Evolutionary conservation across 2,113 vertebrate species (phyloP).

Genomic region (Eonycteris spelaea): DNA sequence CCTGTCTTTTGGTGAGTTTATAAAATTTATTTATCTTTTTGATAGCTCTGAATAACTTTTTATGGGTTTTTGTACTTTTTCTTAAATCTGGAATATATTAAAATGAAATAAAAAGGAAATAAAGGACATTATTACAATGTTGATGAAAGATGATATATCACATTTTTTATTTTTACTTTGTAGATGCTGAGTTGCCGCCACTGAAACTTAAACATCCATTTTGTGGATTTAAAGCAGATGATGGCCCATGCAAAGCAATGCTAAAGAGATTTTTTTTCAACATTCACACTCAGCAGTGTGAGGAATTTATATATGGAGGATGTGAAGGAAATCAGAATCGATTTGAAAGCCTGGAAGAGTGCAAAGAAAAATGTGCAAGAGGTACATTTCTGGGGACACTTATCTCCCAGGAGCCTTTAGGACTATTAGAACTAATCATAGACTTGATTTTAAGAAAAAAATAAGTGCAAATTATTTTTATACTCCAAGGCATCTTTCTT

Average conservation of each 20-base stretch:
- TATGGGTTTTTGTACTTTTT: neutral
- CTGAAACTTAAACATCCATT: slow-evolving; percentile 82
- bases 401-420: neutral
- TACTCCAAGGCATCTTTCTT: neutral
- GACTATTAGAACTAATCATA: neutral
- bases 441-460: neutral
- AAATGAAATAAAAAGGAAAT: neutral
- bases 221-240: slow-evolving; percentile 88
- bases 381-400: slow-evolving; percentile 66
- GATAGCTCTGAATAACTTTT: neutral
- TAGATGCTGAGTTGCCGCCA: slow-evolving; percentile 61
- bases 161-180: slow-evolving; percentile 18
- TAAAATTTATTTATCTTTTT: neutral
- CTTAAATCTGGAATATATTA: neutral
- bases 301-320: slow-evolving; percentile 91
- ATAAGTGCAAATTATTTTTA: neutral
- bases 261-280: slow-evolving; percentile 87
- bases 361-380: slow-evolving; percentile 84
- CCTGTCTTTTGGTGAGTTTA: neutral
- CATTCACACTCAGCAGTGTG: slow-evolving; percentile 83
- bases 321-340: slow-evolving; percentile 94
- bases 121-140: neutral
- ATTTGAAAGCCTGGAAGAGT: slow-evolving; percentile 86
- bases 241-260: slow-evolving; percentile 90
- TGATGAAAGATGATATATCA: neutral